Conservation (phyloP, 2,113 vertebrate genomes). For the Anarhynchus alexandrinus region DNA sequence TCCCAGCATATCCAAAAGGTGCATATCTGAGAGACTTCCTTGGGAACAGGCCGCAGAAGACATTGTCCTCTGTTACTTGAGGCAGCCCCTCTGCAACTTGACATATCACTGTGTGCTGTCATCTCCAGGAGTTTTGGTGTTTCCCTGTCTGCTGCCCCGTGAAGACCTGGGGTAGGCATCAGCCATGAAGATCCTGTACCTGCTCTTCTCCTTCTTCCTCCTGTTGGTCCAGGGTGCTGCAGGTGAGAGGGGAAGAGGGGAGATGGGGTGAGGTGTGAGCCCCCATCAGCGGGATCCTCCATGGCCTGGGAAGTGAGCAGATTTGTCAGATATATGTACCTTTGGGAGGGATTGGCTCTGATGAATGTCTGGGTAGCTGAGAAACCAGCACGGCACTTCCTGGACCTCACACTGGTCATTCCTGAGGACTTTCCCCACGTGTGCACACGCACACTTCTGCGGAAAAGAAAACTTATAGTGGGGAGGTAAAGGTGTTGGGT, state of each 20-base stretch:
- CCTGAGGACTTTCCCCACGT: too few species aligned
- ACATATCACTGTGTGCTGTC: neutral
- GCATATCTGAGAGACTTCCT: neutral
- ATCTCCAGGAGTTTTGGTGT: neutral
- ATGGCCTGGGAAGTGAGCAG: neutral
- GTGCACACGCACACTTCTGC: too few species aligned
- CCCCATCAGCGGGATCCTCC: neutral
- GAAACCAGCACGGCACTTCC: too few species aligned
- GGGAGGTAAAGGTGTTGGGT: neutral
- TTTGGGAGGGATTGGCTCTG: neutral
- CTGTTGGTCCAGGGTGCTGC: too few species aligned
- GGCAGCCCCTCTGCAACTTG: neutral
- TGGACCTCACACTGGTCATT: neutral
- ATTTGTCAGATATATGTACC: too few species aligned
- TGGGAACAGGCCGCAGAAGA: neutral
- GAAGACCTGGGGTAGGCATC: neutral
- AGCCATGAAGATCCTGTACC: too few species aligned
- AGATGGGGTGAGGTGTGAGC: neutral
- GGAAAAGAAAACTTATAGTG: neutral
- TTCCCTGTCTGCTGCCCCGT: neutral
- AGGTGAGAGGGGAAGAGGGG: too few species aligned
- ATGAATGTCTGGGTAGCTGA: neutral
- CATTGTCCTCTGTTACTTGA: rapidly evolving
- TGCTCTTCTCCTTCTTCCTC: too few species aligned
- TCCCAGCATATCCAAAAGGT: neutral